Percentiles rank a stretch among this genome's conserved stretches.
Conservation (phyloP, 2,888 invertebrate genomes). For the Calliphora vomitoria region DNA sequence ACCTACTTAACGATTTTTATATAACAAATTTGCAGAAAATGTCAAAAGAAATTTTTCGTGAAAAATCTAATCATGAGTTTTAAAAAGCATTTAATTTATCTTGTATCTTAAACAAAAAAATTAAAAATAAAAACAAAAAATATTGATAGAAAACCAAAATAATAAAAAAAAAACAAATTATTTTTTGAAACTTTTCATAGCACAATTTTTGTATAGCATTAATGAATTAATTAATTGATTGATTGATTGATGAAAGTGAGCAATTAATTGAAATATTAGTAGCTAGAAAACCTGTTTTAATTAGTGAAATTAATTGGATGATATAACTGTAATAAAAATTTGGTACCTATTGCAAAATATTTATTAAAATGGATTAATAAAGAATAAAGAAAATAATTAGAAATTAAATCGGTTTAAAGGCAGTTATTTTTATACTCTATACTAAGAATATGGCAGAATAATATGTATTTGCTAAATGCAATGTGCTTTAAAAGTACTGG, state of each 20-base stretch:
- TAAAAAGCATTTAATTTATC: conserved; percentile 71
- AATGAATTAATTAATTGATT: conserved; percentile 58
- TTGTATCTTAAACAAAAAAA: conserved; percentile 40
- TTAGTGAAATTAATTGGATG: conserved; percentile 77
- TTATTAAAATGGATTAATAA: conserved; percentile 53
- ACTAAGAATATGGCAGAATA: too few species aligned
- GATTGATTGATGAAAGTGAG: conserved; percentile 44
- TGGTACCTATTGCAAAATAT: conserved; percentile 80
- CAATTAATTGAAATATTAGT: conserved; percentile 68
- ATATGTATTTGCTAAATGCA: too few species aligned
- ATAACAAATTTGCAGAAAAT: conserved; percentile 42
- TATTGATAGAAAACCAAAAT: conserved; percentile 15
- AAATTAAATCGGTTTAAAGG: conserved; percentile 38
- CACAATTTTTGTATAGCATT: conserved; percentile 81
- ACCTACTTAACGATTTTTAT: conserved; percentile 58
- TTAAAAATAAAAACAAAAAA: conserved; percentile 65
- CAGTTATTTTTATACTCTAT: conserved; percentile 35
- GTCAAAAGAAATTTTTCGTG: conserved; percentile 32
- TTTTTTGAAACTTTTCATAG: conserved; percentile 83
- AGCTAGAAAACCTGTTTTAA: conserved; percentile 78
- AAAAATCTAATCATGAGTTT: conserved; percentile 69
- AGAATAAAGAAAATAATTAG: conserved; percentile 21
- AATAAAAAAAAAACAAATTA: conserved; percentile 74
- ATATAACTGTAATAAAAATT: conserved; percentile 76
- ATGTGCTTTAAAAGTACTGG: too few species aligned